Base-by-base conservation (phyloP, 2,113 vertebrate genomes). In the Forbesichthys agassizii region DNA sequence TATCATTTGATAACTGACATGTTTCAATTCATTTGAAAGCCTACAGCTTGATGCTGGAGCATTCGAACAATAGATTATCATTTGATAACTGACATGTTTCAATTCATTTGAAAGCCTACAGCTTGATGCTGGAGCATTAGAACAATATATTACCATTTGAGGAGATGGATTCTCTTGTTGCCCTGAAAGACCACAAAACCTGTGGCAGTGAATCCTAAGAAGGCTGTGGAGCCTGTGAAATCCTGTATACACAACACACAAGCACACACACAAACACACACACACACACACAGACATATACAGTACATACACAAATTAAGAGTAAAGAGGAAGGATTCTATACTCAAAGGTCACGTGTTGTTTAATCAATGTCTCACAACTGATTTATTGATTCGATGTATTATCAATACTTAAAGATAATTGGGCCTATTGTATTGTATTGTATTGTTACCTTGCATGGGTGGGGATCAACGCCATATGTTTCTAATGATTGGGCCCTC, bases 141-240 rank as follows among this genome's bases (percentile, higher is more conserved):
- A 14, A 54, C 36, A 48, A 48, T 4, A 47, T 61, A 88, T 93
- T 92, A 99, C 98, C 98, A 99, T 94, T 96, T 97, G 82, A 99
- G 92, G 73, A 99, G 94, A 73, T 98, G 95, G 88, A 96, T 98
- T 85, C 96, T 94, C 90, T 98, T 99, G 91, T 99, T 99, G 86
- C 96, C 98, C 86, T 99, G 97, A 88, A 99, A 99, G 77, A 99
- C 98, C 72, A 99, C 96, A 91, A 98, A 97, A 61, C 98, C 98
- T 59, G 93, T 92, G 76, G 96, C 95, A 62, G 96, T 99, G 88
- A 98, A 99, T 71, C 98, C 98, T 64, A 99, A 93, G 90, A 99
- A 99, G 2, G 96, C 95, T 60, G 96, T 98, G 42, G 89, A 94
- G 48, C 96, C 97, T 0, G 91, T 95, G 74, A 97, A 97, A 88